Conservation (phyloP, 2,797 vertebrate genomes). For the Gallinago nigripennis region DNA sequence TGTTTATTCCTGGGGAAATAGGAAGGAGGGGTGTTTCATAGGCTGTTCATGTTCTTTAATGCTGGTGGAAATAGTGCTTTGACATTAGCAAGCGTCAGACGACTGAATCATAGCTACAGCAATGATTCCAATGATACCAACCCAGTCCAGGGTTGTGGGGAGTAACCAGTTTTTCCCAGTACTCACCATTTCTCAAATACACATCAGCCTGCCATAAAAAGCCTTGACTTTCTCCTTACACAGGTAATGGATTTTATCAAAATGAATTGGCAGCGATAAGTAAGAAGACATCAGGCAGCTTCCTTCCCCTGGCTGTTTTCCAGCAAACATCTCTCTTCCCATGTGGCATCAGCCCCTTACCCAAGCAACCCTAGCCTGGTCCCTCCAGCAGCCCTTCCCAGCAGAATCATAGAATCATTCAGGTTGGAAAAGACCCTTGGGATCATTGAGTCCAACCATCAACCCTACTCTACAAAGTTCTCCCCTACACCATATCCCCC, state of each 20-base stretch:
- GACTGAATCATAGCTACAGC: neutral
- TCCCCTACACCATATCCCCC: too few relatives aligned
- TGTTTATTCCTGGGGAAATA: slow-evolving; percentile 28
- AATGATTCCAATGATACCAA: neutral
- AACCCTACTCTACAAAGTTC: too few relatives aligned
- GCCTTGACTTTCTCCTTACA: neutral
- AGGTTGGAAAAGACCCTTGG: too few relatives aligned
- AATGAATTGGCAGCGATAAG: neutral
- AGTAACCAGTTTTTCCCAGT: neutral
- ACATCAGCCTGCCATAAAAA: neutral
- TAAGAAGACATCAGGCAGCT: neutral
- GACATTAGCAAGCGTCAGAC: neutral
- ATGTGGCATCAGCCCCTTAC: neutral
- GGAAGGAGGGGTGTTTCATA: neutral
- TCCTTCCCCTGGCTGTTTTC: neutral
- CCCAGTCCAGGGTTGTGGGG: neutral
- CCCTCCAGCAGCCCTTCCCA: neutral
- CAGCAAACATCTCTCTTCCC: neutral
- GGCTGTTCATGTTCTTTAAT: neutral
- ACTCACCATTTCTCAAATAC: neutral
- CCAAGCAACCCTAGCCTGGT: neutral
- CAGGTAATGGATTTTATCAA: neutral
- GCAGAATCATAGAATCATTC: neutral
- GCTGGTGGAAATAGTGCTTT: neutral
- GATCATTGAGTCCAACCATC: too few relatives aligned